These are phyloP conservation scores for Nettapus auritus DNA, from an alignment of 2,113 vertebrate genomes.

Conservation along the genomic window DNA sequence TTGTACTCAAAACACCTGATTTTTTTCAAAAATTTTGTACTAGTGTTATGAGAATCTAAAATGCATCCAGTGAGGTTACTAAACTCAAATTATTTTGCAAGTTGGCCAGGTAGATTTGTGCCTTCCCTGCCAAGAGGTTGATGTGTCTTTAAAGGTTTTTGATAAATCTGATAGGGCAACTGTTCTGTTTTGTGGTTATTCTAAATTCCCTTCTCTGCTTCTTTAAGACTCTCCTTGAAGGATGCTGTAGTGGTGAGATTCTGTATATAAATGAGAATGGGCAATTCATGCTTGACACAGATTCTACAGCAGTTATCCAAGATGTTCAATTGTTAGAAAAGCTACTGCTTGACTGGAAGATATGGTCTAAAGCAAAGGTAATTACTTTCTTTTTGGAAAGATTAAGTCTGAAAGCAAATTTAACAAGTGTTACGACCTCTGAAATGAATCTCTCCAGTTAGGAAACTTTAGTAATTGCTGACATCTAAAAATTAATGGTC, in stretches of 20 bases:
- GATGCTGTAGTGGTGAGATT: conserved; percentile 89
- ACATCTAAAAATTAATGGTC: neutral
- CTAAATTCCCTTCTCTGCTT: neutral
- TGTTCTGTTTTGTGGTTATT: neutral
- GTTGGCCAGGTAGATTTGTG: neutral
- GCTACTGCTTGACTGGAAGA: conserved; percentile 94
- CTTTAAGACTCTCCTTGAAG: conserved; percentile 89
- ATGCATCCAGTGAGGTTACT: neutral
- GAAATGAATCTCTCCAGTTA: neutral
- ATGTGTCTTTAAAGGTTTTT: neutral
- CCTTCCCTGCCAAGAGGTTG: neutral
- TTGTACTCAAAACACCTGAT: neutral
- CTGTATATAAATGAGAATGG: conserved; percentile 83
- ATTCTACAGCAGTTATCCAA: conserved; percentile 89
- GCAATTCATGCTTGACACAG: conserved; percentile 83
- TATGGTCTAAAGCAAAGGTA: conserved; percentile 94
- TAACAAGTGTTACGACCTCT: neutral
- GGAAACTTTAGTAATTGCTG: neutral
- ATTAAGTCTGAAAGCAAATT: neutral
- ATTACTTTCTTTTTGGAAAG: neutral
- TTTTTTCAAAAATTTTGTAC: rapidly evolving
- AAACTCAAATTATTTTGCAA: neutral
- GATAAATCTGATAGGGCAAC: neutral
- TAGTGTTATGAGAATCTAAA: neutral
- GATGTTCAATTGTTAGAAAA: conserved; percentile 90